Evolutionary conservation across 2,113 vertebrate genomes (phyloP), one percentile per base, ranked within the genome.

Genomic region (Cyprinus carpio): DNA sequence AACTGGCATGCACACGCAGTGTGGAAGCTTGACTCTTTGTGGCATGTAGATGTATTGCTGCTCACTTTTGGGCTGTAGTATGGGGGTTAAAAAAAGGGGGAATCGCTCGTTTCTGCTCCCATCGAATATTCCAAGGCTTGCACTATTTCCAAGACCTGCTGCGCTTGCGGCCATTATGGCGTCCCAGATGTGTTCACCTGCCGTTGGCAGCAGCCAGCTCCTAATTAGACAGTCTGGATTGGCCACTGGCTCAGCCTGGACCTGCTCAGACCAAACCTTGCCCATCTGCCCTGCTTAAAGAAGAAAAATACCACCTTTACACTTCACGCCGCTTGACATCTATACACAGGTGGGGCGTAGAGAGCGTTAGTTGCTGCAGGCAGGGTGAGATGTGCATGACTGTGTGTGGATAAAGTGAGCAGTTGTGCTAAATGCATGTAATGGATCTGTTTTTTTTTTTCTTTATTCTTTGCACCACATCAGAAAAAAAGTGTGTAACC

Each of bases 141-240:
- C 84, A 84, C 77, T 84, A 85, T 85, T 87, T 88, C 84, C 86
- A 89, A 86, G 82, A 83, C 87, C 82, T 54, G 51, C 88, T 86
- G 84, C 64, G 87, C 71, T 88, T 83, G 83, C 78, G 82, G 87
- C 85, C 89, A 87, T 83, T 85, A 87, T 87, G 84, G 83, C 77
- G 46, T 90, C 88, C 90, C 91, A 90, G 86, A 89, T 91, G 85
- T 89, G 87, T 87, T 89, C 72, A 90, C 86, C 82, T 88, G 87
- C 82, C 62, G 82, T 85, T 84, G 75, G 85, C 86, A 76, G 87
- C 83, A 72, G 85, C 81, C 69, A 87, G 64, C 84, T 85, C 87
- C 86, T 90, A 90, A 92, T 92, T 92, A 91, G 91, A 92, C 81
- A 84, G 82, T 74, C 88, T 85, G 83, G 88, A 85, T 71, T 60